These are phyloP conservation scores for Malurus alboscapulatus DNA, from an alignment of 2,113 vertebrate genomes.

Conservation along the genomic window DNA sequence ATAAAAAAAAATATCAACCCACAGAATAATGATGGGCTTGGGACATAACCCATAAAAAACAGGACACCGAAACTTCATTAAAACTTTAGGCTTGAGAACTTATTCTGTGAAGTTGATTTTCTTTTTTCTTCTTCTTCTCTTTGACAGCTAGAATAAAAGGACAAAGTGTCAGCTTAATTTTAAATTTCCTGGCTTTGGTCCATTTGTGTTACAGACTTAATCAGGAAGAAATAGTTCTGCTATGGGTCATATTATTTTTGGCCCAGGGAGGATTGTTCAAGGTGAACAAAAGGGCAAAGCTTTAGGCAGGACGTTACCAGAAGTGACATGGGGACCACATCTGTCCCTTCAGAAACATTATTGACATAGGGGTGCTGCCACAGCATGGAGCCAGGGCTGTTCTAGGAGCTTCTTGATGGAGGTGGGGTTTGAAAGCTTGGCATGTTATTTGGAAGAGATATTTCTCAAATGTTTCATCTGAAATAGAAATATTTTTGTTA, in stretches of 20 bases:
- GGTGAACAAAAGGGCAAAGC: not conserved
- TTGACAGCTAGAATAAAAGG: slow-evolving; percentile 15
- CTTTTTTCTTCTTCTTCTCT: not conserved
- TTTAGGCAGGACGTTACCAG: not conserved
- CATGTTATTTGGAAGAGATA: not conserved
- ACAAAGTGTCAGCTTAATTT: slow-evolving; percentile 16
- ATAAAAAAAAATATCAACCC: not conserved
- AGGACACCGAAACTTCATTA: not conserved
- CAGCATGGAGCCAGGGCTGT: not conserved
- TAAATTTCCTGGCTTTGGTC: not conserved
- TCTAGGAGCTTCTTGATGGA: not conserved
- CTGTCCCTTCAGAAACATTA: not conserved
- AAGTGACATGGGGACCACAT: not conserved
- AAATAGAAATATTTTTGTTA: not conserved
- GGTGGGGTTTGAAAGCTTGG: not conserved
- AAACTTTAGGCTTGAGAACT: not conserved
- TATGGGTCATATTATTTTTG: slow-evolving; percentile 35
- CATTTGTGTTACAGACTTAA: not conserved
- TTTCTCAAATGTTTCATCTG: not conserved
- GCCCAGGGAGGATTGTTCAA: not conserved
- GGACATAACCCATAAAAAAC: not conserved
- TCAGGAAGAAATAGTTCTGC: slow-evolving; percentile 25
- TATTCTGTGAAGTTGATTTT: slow-evolving; percentile 1
- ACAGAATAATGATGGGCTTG: not conserved
- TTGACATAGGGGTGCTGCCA: not conserved